Evolutionary conservation across 2,888 invertebrate species (phyloP).

Genomic region (Creontiades dilutus): DNA sequence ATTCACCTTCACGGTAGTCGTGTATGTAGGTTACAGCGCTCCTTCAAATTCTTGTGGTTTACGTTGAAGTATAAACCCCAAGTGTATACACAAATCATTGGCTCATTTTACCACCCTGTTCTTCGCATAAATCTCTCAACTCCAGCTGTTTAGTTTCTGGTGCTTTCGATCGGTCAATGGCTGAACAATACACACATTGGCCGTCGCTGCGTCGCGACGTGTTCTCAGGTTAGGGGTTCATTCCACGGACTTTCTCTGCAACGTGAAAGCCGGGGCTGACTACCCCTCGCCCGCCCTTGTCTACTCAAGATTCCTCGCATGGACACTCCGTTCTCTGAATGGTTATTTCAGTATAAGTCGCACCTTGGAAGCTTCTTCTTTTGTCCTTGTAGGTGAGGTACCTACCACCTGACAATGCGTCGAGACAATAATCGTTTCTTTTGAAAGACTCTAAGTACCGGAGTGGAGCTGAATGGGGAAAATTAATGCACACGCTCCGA

Average conservation of each 20-base stretch:
- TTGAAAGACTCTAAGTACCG: too few relatives aligned
- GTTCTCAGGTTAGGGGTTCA: constrained; percentile 37
- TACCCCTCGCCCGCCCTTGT: constrained; percentile 29
- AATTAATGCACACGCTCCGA: too few relatives aligned
- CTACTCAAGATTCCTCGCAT: constrained; percentile 56
- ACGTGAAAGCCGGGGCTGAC: constrained; percentile 47
- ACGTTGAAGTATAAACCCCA: too few relatives aligned
- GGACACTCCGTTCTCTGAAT: constrained; percentile 41
- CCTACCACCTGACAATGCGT: too few relatives aligned
- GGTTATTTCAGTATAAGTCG: constrained; percentile 31
- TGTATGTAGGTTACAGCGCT: too few relatives aligned
- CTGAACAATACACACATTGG: neutral
- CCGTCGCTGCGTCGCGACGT: constrained; percentile 9
- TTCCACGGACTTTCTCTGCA: constrained; percentile 54
- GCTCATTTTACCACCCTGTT: too few relatives aligned
- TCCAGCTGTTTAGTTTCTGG: neutral
- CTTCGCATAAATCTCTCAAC: too few relatives aligned
- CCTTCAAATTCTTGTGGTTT: too few relatives aligned
- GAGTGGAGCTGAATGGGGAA: too few relatives aligned
- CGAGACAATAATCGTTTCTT: too few relatives aligned
- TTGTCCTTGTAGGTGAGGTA: constrained; percentile 2
- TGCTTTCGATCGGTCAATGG: neutral
- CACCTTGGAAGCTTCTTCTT: constrained; percentile 18
- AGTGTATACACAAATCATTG: too few relatives aligned
- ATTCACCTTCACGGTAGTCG: too few relatives aligned